Percentiles rank a stretch among this genome's conserved stretches.
Conservation (phyloP, 35 echinoderm and acorn worm genomes). For the Ptychodera flava region DNA sequence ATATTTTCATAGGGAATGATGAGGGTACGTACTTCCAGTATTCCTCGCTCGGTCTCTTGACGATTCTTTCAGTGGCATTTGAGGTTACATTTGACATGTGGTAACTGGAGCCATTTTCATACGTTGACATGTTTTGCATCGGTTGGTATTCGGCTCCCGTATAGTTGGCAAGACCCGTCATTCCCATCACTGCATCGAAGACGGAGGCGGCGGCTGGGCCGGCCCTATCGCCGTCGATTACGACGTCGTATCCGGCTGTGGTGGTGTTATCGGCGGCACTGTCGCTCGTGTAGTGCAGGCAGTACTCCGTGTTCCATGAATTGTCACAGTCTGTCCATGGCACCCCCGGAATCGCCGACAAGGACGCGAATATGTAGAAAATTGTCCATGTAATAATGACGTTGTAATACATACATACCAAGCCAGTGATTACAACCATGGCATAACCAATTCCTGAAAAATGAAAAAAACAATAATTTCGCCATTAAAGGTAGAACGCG, state of each 20-base stretch:
- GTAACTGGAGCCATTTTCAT: not conserved
- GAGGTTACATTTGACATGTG: not conserved
- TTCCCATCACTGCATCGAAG: not conserved
- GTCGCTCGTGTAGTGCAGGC: not conserved
- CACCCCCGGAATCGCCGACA: conserved; percentile 26
- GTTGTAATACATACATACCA: conserved; percentile 93
- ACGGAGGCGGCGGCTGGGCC: not conserved
- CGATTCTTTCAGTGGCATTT: not conserved
- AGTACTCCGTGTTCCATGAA: not conserved
- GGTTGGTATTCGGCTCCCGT: not conserved
- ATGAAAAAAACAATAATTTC: no score
- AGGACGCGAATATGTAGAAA: conserved; percentile 68
- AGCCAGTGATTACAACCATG: conserved; percentile 66
- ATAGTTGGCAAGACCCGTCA: not conserved
- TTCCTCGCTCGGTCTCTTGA: conserved; percentile 5
- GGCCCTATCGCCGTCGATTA: not conserved
- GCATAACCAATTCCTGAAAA: conserved; percentile 77
- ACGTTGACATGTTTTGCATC: not conserved
- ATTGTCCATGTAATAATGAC: conserved; percentile 83
- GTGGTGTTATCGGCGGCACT: not conserved
- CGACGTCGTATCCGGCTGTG: not conserved
- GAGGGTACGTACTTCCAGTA: conserved; percentile 24
- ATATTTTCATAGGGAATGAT: no score
- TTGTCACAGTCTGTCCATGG: conserved; percentile 72
- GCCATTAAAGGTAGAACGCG: no score